Evolutionary conservation across 1,140 invertebrate species (phyloP).

Genomic region (Rhyzopertha dominica): DNA sequence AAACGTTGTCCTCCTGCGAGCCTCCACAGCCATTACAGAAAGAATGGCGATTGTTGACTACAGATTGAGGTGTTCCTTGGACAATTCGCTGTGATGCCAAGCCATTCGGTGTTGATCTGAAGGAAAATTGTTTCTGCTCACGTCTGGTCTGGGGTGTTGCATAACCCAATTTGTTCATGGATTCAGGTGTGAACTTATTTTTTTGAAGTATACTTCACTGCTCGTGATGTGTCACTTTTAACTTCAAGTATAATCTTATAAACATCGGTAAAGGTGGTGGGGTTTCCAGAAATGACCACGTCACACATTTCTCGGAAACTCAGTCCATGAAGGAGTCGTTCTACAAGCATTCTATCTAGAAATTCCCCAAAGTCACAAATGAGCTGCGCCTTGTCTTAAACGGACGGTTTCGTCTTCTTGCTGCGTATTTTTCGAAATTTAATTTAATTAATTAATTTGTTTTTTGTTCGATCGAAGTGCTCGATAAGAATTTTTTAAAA

Average conservation of each 20-base stretch:
- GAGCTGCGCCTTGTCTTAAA: constrained; percentile 17
- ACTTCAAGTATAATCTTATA: constrained; percentile 20
- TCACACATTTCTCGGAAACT: constrained; percentile 22
- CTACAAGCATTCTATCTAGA: constrained; percentile 30
- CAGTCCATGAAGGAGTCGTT: constrained; percentile 24
- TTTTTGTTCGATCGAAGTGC: constrained; percentile 22
- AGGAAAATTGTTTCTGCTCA: too few species aligned
- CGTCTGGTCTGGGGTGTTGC: constrained; percentile 1
- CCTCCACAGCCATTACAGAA: constrained; percentile 17
- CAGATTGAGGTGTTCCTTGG: not conserved
- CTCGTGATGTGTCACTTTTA: constrained; percentile 6
- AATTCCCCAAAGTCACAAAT: constrained; percentile 28
- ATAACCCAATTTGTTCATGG: constrained; percentile 10
- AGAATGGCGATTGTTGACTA: not conserved
- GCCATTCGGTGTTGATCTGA: not conserved
- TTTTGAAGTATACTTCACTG: not conserved
- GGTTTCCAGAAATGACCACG: constrained; percentile 27
- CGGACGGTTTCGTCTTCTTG: constrained; percentile 21
- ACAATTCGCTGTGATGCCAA: not conserved
- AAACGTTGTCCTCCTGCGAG: constrained; percentile 11
- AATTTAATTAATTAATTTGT: constrained; percentile 25
- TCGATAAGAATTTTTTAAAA: too few species aligned
- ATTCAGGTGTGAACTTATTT: not conserved
- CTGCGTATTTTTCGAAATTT: too few species aligned
- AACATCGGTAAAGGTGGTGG: constrained; percentile 18